Evolutionary conservation across 2,888 invertebrate genomes (phyloP).

Genomic region (Leptopilina drosophilae): DNA sequence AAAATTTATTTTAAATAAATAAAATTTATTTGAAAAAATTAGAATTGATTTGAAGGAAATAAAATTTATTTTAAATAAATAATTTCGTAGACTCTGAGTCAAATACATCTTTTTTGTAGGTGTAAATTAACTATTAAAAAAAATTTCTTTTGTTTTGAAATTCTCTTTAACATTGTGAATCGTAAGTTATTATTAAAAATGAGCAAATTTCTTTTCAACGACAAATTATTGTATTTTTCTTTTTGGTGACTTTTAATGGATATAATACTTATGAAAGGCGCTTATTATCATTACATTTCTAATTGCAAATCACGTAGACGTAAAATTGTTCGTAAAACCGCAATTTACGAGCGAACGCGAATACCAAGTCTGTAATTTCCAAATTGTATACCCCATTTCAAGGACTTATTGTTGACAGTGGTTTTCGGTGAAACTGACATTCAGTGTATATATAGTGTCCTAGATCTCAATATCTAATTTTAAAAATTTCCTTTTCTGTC

Average conservation of each 20-base stretch:
- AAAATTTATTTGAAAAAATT: too few relatives aligned
- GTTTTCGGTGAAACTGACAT: constrained; percentile 13
- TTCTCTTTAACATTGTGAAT: too few relatives aligned
- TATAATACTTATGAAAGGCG: background rate
- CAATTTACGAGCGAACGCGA: constrained; percentile 21
- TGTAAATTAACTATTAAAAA: too few relatives aligned
- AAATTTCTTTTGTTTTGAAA: too few relatives aligned
- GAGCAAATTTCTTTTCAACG: background rate
- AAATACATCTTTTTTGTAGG: too few relatives aligned
- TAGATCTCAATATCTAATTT: constrained; percentile 9
- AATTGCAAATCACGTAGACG: constrained; percentile 57
- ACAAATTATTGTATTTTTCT: background rate
- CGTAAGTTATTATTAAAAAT: background rate
- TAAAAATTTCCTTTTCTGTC: too few relatives aligned
- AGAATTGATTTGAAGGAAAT: too few relatives aligned
- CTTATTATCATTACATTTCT: constrained; percentile 56
- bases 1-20: too few relatives aligned
- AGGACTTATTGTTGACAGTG: constrained; percentile 29
- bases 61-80: too few relatives aligned
- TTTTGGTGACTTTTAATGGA: background rate
- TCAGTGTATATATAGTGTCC: background rate
- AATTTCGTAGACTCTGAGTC: too few relatives aligned
- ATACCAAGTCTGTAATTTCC: constrained; percentile 26
- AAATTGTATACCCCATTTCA: constrained; percentile 33
- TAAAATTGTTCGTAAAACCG: background rate